Evolutionary conservation across 2,113 vertebrate genomes (phyloP), one percentile per base, ranked within the genome.

Genomic region (Chrysemys picta): DNA sequence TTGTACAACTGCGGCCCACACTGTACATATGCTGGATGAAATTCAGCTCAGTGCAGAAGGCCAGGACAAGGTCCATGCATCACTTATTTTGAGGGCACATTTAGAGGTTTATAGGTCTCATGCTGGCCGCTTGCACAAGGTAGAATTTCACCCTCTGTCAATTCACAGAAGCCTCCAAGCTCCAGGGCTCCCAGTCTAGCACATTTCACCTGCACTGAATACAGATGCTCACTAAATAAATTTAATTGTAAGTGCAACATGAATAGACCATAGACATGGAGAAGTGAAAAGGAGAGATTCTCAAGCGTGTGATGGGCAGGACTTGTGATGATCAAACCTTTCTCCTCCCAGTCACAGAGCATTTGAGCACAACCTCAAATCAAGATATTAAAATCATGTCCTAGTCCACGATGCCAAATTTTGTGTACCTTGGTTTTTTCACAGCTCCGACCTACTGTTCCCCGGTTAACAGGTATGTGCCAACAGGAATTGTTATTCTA

Each of bases 371-470:
- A 50, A 19, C 19, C 52, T 76, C 45, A 76, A 72, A 81, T 10
- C 10, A 24, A 85, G 24, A 50, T 31, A 31, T 35, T 50, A 53
- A 78, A 56, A 31, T 17, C 19, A 38, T 5, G n/a, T 69, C 65
- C 35, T 69, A 8, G 17, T 72, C 22, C 65, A 72, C 4, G 24
- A 6, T 31, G 84, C 31, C 54, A 45, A 85, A 54, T 88, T 25
- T 42, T 19, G 7, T 75, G 87, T 59, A 38, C 62, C 69, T 86
- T 84, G 47, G 72, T 85, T 84, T 84, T 69, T 76, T 54, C 65
- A 79, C 91, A 96, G 95, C 95, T 91, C 89, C 93, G 31, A 75
- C 62, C 14, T 96, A 94, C 59, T 94, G 95, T 53, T 87, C 84
- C 1, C 54, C 59, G 54, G 87, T 91, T 54, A 79, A 35, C 65